Base-by-base conservation (phyloP, 2,113 vertebrate genomes). In the Trogon melanurus region DNA sequence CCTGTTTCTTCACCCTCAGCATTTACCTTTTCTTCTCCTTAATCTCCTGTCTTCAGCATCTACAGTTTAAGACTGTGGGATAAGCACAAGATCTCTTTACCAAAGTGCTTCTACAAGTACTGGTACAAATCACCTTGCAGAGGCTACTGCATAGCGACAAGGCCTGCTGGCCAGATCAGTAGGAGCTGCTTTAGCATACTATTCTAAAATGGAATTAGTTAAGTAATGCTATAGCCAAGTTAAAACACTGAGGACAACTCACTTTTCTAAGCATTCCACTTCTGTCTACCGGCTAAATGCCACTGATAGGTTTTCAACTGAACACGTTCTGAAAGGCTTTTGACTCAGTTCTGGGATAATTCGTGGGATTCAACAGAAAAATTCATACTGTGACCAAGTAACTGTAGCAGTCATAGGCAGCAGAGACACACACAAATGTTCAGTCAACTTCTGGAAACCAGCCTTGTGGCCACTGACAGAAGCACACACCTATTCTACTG, bases 121-220 rank as follows among this genome's bases (percentile, higher is more conserved):
- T 79, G 64, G 34, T 83, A 89, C 54, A 94, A 93, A 95, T 95
- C 92, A 96, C 94, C 89, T 93, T 94, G 93, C 76, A 94, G 89
- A 80, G 69, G 69, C 65, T 69, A 58, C 76, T 50, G 57, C 17
- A 6, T 47, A 81, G 66, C 73, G 83, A 92, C 85, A 89, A 72
- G 56, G 58, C 72, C 93, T 95, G 51, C 48, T 72, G 57, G 41
- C 47, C 94, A 80, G 48, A 84, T 75, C 58, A 79, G 70, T 11
- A 72, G 76, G n/a, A 70, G 66, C 32, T 86, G 54, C 51, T 93
- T 96, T 85, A 84, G 86, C 3, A 2, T 54, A 91, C 79, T 82
- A 92, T 72, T 93, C 62, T 79, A 69, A 92, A 95, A 89, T 76
- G 60, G 66, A 85, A 95, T 92, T 95, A 91, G 83, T 92, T 95